phyloP scores from a whole-genome alignment of 2,888 invertebrate genomes.

The Desoria tigrina region DNA sequence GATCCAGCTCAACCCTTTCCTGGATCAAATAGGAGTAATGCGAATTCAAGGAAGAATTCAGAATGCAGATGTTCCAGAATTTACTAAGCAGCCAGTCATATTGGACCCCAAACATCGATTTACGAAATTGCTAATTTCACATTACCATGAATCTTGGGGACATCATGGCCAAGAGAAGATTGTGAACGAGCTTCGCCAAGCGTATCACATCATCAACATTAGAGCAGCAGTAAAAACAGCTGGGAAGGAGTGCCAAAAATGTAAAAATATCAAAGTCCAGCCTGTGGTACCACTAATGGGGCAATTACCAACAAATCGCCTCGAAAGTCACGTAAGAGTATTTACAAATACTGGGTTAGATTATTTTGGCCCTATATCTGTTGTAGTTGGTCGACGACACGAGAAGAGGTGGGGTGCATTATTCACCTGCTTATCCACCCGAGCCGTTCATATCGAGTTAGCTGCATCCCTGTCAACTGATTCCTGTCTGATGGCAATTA shows the following conservation, averaged over 20 bases:
- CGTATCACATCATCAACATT: constrained; percentile 4
- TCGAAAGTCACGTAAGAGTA: too few species aligned
- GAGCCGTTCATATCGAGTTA: too few species aligned
- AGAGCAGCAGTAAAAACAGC: constrained; percentile 14
- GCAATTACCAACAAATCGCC: too few species aligned
- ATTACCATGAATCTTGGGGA: neutral
- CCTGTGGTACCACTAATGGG: too few species aligned
- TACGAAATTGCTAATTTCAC: constrained; percentile 3
- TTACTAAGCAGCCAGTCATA: constrained; percentile 16
- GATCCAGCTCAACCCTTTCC: constrained; percentile 5
- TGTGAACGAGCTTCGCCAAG: constrained; percentile 12
- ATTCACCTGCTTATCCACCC: too few species aligned
- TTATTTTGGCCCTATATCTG: too few species aligned
- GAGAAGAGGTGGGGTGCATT: too few species aligned
- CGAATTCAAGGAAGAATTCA: constrained; percentile 14
- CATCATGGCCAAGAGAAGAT: constrained; percentile 20
- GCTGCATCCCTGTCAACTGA: too few species aligned
- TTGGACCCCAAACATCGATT: constrained; percentile 13
- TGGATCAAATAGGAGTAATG: constrained; percentile 20
- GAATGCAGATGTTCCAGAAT: neutral
- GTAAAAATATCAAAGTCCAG: neutral
- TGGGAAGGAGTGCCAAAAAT: neutral
- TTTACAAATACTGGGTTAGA: too few species aligned
- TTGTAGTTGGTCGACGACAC: neutral
- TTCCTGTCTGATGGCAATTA: too few species aligned